phyloP scores from a whole-genome alignment of 1,140 invertebrate species.

The Eubasilissa regina region DNA sequence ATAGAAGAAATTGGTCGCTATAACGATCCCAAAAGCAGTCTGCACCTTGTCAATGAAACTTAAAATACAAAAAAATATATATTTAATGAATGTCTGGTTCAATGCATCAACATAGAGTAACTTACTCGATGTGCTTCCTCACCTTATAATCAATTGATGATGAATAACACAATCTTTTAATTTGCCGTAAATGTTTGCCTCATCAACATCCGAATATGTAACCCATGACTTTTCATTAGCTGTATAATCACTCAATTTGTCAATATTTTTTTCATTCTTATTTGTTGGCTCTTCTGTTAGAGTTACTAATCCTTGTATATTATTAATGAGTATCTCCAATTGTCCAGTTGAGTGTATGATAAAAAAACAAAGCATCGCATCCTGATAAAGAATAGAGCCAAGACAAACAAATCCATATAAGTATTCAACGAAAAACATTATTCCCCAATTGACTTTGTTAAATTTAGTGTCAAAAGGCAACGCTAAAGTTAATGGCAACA shows the following conservation, averaged over 20 bases:
- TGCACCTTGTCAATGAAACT: conserved; percentile 36
- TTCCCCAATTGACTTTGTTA: conserved; percentile 31
- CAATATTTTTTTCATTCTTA: background rate
- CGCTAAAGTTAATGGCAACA: conserved; percentile 29
- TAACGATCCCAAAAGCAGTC: conserved; percentile 2
- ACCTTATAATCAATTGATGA: conserved; percentile 47
- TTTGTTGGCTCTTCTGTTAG: background rate
- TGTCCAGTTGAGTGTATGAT: conserved; percentile 27
- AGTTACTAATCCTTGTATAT: background rate
- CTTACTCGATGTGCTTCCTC: background rate
- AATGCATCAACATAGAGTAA: background rate
- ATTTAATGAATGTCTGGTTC: background rate
- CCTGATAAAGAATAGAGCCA: conserved; percentile 21
- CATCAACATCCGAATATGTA: background rate
- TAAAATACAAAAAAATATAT: conserved; percentile 8
- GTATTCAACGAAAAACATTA: conserved; percentile 30
- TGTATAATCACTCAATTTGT: background rate
- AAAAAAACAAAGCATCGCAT: conserved; percentile 17
- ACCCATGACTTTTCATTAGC: background rate
- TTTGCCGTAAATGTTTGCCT: conserved; percentile 33
- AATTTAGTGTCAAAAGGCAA: conserved; percentile 36
- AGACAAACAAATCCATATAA: conserved; percentile 43
- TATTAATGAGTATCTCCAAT: conserved; percentile 28
- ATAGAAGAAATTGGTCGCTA: conserved; percentile 29
- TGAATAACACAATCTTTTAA: conserved; percentile 39